These are phyloP conservation scores for Mesorhabditis belari DNA, from an alignment of 2,888 invertebrate species.

Conservation along the genomic window DNA sequence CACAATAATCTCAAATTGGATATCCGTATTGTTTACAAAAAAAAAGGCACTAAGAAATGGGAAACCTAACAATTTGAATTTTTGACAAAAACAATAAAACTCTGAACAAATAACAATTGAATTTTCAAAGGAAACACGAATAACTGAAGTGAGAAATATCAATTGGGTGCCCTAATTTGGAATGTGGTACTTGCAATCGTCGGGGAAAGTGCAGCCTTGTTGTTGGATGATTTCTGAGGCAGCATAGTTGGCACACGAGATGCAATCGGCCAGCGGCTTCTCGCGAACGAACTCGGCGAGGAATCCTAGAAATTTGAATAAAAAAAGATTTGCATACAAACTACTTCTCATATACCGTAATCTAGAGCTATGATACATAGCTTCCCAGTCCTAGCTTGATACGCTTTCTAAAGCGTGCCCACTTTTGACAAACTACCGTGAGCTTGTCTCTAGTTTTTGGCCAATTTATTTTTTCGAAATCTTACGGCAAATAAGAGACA, in stretches of 20 bases:
- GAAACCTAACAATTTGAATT: background rate
- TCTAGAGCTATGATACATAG: no score
- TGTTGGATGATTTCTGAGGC: slow-evolving; percentile 72
- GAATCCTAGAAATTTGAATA: slow-evolving; percentile 65
- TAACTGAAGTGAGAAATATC: no score
- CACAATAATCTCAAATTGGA: no score
- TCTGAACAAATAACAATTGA: no score
- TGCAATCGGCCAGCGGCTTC: slow-evolving; percentile 68
- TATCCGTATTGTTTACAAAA: background rate
- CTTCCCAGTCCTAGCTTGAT: no score
- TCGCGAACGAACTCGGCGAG: slow-evolving; percentile 74
- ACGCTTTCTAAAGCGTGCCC: no score
- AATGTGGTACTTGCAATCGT: slow-evolving; percentile 54
- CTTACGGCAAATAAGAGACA: no score
- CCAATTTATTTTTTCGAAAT: no score
- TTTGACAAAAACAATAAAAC: background rate
- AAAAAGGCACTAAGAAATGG: background rate
- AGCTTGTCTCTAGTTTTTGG: no score
- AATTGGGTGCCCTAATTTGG: no score
- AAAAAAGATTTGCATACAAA: background rate
- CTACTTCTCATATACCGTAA: background rate
- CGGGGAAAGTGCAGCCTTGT: slow-evolving; percentile 75
- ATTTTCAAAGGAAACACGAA: background rate
- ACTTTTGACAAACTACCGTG: no score
- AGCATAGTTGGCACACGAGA: slow-evolving; percentile 58